These are phyloP conservation scores for Platycnemis pennipes DNA, from an alignment of 2,888 invertebrate species.

Conservation along the genomic window DNA sequence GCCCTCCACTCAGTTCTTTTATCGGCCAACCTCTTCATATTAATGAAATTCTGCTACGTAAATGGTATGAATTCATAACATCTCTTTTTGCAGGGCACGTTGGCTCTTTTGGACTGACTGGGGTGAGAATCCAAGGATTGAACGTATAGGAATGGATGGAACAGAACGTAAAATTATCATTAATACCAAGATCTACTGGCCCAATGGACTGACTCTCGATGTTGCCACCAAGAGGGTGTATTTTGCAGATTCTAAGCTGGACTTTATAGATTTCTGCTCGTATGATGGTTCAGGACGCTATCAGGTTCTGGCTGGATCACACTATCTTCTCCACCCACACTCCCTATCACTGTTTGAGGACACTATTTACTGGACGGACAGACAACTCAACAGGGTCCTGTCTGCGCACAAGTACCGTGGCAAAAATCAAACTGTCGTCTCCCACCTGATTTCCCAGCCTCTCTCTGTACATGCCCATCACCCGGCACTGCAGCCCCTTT, in stretches of 20 bases:
- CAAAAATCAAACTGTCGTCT: slow-evolving; percentile 94
- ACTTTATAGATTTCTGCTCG: slow-evolving; percentile 98
- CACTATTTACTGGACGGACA: slow-evolving; percentile 97
- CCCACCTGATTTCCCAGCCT: slow-evolving; percentile 96
- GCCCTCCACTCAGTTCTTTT: too few species aligned
- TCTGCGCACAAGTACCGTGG: slow-evolving; percentile 96
- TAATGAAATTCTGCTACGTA: too few species aligned
- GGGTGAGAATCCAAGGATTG: slow-evolving; percentile 98
- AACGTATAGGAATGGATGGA: slow-evolving; percentile 98
- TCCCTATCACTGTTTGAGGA: slow-evolving; percentile 97
- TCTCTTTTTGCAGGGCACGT: slow-evolving; percentile 80
- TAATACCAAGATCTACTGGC: slow-evolving; percentile 98
- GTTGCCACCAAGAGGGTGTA: slow-evolving; percentile 95
- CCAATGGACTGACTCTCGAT: slow-evolving; percentile 97
- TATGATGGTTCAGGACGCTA: slow-evolving; percentile 96
- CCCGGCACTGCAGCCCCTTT: slow-evolving; percentile 93
- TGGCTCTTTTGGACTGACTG: slow-evolving; percentile 99
- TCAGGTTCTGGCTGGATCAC: slow-evolving; percentile 91
- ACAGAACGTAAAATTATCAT: slow-evolving; percentile 91
- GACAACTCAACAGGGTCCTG: slow-evolving; percentile 93
- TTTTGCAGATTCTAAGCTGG: slow-evolving; percentile 98
- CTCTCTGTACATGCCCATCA: slow-evolving; percentile 97
- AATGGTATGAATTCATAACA: neutral
- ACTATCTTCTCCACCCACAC: slow-evolving; percentile 97
- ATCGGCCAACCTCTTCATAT: too few species aligned